Percentiles rank a stretch among this genome's conserved stretches.
Conservation (phyloP, 2,797 vertebrate genomes). For the Crocodylus rhombifer region DNA sequence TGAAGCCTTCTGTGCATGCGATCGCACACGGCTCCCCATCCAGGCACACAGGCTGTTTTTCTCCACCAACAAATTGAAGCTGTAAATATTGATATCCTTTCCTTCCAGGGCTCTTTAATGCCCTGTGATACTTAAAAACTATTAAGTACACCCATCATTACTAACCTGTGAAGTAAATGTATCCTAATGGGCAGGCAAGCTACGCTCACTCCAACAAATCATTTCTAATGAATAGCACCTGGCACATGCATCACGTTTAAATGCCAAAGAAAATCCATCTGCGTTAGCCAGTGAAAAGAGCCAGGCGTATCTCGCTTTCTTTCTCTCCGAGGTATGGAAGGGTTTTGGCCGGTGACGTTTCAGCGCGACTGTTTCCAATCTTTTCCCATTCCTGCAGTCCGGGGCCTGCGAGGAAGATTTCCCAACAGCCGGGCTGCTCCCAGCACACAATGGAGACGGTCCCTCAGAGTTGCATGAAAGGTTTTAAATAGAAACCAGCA, state of each 20-base stretch:
- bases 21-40: rapidly evolving
- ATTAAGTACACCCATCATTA: conserved; percentile 70
- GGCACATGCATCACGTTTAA: conserved; percentile 48
- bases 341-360: conserved; percentile 9
- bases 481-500: conserved; percentile 66
- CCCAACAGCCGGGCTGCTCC: conserved; percentile 49
- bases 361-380: conserved; percentile 60
- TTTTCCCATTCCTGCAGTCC: not conserved
- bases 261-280: conserved; percentile 65
- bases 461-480: conserved; percentile 48
- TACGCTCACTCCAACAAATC: conserved; percentile 60
- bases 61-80: conserved; percentile 45
- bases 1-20: not conserved
- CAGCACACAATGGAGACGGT: conserved; percentile 55
- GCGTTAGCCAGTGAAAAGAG: conserved; percentile 55
- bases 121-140: conserved; percentile 50
- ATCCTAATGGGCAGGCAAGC: conserved; percentile 69
- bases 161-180: conserved; percentile 69
- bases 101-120: conserved; percentile 20
- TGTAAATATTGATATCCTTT: conserved; percentile 60
- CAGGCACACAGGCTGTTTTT: not conserved
- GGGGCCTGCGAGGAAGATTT: conserved; percentile 11
- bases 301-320: conserved; percentile 28
- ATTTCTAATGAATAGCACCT: conserved; percentile 70
- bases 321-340: conserved; percentile 46